These are phyloP conservation scores for Drosophila bocki DNA, from an alignment of 1,140 invertebrate genomes.

Conservation along the genomic window DNA sequence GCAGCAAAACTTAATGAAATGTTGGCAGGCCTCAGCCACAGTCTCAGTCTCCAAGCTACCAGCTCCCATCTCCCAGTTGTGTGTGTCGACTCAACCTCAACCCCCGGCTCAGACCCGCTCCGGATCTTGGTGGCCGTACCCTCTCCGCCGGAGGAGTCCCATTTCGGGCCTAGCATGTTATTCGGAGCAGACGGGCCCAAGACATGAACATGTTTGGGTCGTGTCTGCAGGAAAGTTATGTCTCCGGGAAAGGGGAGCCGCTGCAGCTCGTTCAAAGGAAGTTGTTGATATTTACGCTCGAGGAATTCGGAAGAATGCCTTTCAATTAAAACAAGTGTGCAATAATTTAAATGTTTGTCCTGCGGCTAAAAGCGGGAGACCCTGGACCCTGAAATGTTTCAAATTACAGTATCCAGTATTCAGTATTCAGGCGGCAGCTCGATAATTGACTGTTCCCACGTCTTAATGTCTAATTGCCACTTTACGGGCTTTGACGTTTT, in stretches of 20 bases:
- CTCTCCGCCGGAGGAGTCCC: constrained; percentile 1
- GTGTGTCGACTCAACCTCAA: constrained; percentile 13
- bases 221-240: constrained; percentile 55
- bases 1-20: constrained; percentile 83
- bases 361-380: constrained; percentile 17
- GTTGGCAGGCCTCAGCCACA: constrained; percentile 67
- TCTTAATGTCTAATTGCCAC: constrained; percentile 68
- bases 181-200: constrained; percentile 41
- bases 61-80: constrained; percentile 9
- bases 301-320: constrained; percentile 72
- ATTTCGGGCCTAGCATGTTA: constrained; percentile 42
- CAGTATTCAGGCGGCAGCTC: constrained; percentile 4
- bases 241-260: constrained; percentile 17
- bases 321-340: constrained; percentile 76
- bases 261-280: constrained; percentile 67
- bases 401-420: constrained; percentile 24
- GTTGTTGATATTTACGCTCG: constrained; percentile 78
- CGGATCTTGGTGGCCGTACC: not conserved
- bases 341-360: constrained; percentile 59
- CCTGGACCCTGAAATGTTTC: constrained; percentile 3
- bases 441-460: constrained; percentile 55
- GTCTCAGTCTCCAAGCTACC: constrained; percentile 24
- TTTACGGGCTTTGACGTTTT: constrained; percentile 47
- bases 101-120: not conserved
- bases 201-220: constrained; percentile 43